A percentile compares a stretch with the other conserved stretches of the same genome.
Evolutionary conservation across 1,140 invertebrate genomes (phyloP).

Genomic region (Reticulitermes speratus): DNA sequence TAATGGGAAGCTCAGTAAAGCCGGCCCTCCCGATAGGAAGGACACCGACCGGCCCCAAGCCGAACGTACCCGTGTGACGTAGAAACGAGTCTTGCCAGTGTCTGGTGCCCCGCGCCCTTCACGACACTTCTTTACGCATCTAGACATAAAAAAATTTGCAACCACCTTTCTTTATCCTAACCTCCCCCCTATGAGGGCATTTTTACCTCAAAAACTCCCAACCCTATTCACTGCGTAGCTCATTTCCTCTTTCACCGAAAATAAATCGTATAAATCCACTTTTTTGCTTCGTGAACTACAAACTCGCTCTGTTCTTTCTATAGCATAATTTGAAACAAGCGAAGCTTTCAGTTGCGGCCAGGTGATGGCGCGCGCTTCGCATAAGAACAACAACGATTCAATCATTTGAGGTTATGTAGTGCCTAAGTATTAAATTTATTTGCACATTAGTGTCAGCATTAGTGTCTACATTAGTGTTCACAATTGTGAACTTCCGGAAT

Average conservation of each 20-base stretch:
- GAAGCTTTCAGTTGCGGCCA: neutral
- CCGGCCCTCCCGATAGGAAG: no score
- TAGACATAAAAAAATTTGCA: neutral
- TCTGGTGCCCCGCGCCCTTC: neutral
- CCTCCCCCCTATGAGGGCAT: neutral
- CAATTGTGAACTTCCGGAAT: no score
- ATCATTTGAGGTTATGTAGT: neutral
- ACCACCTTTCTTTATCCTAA: neutral
- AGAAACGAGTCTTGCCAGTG: no score
- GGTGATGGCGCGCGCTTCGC: neutral
- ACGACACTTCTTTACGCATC: neutral
- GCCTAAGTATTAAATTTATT: neutral
- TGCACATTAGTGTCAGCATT: no score
- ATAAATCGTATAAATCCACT: neutral
- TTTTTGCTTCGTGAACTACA: neutral
- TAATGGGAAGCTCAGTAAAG: no score
- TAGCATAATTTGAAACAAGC: neutral
- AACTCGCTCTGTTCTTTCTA: neutral
- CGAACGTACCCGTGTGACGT: no score
- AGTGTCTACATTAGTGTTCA: no score
- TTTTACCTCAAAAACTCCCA: neutral
- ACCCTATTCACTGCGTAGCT: neutral
- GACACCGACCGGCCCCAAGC: no score
- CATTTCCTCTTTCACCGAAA: neutral
- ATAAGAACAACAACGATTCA: neutral